Percentiles rank a stretch among this genome's conserved stretches.
Conservation (phyloP, 2,113 vertebrate genomes). For the Tapirus terrestris region DNA sequence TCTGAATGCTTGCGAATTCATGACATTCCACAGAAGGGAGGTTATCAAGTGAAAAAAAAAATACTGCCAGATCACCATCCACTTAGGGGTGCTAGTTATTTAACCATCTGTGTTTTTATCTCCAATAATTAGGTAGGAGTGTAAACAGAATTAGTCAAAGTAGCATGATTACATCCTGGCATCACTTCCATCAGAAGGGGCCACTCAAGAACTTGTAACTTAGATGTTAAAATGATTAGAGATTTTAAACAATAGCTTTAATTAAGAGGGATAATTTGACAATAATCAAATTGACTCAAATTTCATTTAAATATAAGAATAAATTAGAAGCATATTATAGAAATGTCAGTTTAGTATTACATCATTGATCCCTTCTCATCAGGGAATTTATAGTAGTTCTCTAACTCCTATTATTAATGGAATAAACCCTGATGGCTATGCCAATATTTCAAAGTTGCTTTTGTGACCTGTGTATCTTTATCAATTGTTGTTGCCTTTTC, state of each 20-base stretch:
- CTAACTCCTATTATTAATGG: background rate
- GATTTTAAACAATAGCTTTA: background rate
- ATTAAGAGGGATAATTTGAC: conserved; percentile 19
- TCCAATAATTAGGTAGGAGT: background rate
- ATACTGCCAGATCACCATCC: background rate
- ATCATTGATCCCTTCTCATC: background rate
- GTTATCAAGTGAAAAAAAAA: background rate
- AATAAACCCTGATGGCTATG: background rate
- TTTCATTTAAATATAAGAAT: background rate
- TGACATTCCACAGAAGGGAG: background rate
- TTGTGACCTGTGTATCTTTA: background rate
- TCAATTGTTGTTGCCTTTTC: background rate
- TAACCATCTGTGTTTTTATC: background rate
- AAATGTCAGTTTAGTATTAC: conserved; percentile 9
- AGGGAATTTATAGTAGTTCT: background rate
- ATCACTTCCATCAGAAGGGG: background rate
- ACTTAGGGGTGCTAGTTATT: background rate
- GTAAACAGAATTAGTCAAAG: background rate
- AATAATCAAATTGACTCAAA: background rate
- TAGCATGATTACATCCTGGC: background rate
- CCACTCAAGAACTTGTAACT: background rate
- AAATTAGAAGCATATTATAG: background rate
- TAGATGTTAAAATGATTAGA: background rate
- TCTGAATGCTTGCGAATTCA: background rate
- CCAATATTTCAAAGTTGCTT: background rate